Conservation (phyloP, 2,797 vertebrate genomes). For the Pseudochirops cupreus region DNA sequence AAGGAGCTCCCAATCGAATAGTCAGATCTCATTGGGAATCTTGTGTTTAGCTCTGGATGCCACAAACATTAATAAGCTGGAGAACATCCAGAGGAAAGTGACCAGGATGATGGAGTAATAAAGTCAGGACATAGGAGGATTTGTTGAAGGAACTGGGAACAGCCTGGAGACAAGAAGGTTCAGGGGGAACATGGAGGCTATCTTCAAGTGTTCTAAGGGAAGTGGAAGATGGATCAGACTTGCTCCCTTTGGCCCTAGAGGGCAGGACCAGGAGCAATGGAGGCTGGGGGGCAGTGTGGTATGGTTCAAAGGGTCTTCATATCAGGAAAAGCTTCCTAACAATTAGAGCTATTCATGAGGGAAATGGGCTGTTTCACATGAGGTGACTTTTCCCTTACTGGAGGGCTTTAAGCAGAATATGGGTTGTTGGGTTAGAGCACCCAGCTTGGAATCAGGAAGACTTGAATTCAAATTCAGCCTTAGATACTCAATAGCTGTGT, state of each 20-base stretch:
- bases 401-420: not conserved
- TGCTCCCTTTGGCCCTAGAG: not conserved
- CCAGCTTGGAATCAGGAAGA: not conserved
- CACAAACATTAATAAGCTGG: not conserved
- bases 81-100: not conserved
- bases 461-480: not conserved
- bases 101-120: not conserved
- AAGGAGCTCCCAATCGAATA: not conserved
- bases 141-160: not conserved
- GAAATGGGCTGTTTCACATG: not conserved
- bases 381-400: not conserved
- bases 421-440: not conserved
- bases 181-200: not conserved
- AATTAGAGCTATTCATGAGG: not conserved
- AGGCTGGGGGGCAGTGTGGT: not conserved
- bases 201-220: not conserved
- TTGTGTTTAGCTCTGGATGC: not conserved
- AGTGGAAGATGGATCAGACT: not conserved
- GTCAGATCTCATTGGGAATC: not conserved
- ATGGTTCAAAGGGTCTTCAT: not conserved
- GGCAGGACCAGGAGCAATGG: not conserved
- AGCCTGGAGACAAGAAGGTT: not conserved
- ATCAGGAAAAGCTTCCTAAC: not conserved
- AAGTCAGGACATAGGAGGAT: not conserved
- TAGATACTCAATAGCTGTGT: not conserved